phyloP scores from a whole-genome alignment of 2,888 invertebrate species.

The Loripinus fragilis region DNA sequence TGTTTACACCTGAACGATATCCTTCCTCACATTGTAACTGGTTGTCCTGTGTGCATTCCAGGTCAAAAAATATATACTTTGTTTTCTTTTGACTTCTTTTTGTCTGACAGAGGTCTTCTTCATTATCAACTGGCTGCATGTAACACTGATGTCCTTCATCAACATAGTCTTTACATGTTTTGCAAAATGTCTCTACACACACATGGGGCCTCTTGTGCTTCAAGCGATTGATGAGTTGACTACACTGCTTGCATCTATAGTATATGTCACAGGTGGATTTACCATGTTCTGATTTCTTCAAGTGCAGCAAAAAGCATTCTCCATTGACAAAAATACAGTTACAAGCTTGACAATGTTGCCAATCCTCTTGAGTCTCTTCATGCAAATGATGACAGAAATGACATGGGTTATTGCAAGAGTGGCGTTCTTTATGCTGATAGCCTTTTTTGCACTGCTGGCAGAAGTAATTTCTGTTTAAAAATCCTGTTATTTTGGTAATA shows the following conservation, averaged over 20 bases:
- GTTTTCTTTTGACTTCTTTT: background rate
- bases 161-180: background rate
- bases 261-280: background rate
- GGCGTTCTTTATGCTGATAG: constrained; percentile 43
- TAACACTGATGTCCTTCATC: background rate
- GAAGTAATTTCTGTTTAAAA: background rate
- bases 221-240: background rate
- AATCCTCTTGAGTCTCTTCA: background rate
- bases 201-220: background rate
- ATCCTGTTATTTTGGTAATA: constrained; percentile 21
- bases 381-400: constrained; percentile 41
- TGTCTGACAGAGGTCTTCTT: background rate
- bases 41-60: constrained; percentile 18
- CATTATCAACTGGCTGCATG: background rate
- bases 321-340: background rate
- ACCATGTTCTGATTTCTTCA: background rate
- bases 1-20: background rate
- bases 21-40: background rate
- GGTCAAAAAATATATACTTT: constrained; percentile 11
- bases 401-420: constrained; percentile 44
- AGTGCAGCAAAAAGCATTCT: background rate
- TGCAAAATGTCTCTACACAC: background rate
- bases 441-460: constrained; percentile 44
- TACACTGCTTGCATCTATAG: background rate
- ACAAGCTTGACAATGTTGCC: background rate